A percentile compares a stretch with the other conserved stretches of the same genome.
Evolutionary conservation across 37 sponge, comb jelly and placozoan genomes (phyloP).

Genomic region (Bolinopsis microptera): DNA sequence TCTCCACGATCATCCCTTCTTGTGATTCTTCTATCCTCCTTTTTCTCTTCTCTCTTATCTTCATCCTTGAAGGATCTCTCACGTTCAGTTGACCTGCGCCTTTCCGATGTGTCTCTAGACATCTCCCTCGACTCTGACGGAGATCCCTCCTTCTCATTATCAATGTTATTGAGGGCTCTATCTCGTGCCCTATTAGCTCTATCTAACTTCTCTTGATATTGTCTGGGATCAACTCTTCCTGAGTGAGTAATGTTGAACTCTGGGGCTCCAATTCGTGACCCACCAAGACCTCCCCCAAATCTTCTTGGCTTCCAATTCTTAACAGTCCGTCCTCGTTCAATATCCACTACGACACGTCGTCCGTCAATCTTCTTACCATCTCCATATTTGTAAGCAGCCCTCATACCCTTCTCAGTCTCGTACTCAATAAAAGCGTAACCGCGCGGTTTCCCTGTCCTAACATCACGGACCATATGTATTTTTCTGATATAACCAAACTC

Average conservation of each 20-base stretch:
- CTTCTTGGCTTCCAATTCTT: constrained; percentile 93
- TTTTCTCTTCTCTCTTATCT: constrained; percentile 17
- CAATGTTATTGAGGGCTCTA: neutral
- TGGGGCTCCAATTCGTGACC: constrained; percentile 85
- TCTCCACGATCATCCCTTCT: constrained; percentile 8
- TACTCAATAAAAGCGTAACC: constrained; percentile 97
- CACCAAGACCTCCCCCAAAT: constrained; percentile 96
- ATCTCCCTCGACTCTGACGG: neutral
- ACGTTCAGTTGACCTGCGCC: neutral
- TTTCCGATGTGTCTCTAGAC: constrained; percentile 21
- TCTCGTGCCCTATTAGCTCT: neutral
- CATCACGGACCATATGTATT: constrained; percentile 73
- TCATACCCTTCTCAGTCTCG: constrained; percentile 93
- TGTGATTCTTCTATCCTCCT: neutral
- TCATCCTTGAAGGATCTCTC: constrained; percentile 17
- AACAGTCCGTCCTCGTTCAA: constrained; percentile 91
- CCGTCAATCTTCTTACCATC: constrained; percentile 99
- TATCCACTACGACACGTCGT: constrained; percentile 89
- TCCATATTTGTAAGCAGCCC: constrained; percentile 94
- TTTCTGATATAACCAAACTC: constrained; percentile 80
- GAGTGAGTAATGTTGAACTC: constrained; percentile 87
- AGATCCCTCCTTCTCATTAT: constrained; percentile 66
- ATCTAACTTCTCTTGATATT: constrained; percentile 18
- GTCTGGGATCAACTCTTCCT: constrained; percentile 93
- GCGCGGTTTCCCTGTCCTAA: constrained; percentile 77